Base-by-base conservation (phyloP, 2,888 invertebrate species). In the Erebia aethiops region DNA sequence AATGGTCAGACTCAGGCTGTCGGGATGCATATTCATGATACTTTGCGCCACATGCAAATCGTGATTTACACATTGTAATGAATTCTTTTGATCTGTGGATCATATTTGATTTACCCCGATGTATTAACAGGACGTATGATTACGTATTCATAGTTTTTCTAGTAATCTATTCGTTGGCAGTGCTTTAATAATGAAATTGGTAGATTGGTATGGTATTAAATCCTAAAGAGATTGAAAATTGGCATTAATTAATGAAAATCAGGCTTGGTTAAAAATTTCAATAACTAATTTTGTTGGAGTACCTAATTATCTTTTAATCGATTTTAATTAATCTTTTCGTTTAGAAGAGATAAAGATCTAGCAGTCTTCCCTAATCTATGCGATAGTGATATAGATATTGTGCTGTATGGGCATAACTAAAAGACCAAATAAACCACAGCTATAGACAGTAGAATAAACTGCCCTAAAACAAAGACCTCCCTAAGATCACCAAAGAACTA, bases 41-140 rank as follows among this genome's bases (percentile, higher is more conserved):
- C 82, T 84, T 85, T 82, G 82, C 90, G 89, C 91, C 91, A 89
- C 92, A 93, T 93, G 93, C 93, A 93, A 93, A 93, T 92, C 85
- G 84, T 87, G 91, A 92, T 93, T 92, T 92, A 92, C 92, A 93
- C 92, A 91, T 88, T 91, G 92, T 93, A 93, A 93, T 93, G 92
- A 92, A 93, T 93, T 93, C 93, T 93, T 93, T 93, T 93, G 93
- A 93, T 93, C 92, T 93, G 91, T 87, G 89, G 87, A 92, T 92
- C 87, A 92, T 92, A 92, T 93, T 92, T 92, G 93, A 92, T 92
- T 93, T 92, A 90, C 88, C 90, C 92, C 89, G 87, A 90, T 87
- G 90, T 88, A 85, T 87, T 87, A 89, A 85, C 88, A 88, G 89
- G 89, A 90, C 84, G 85, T 67, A 84, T 87, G 77, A 90, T 91